Evolutionary conservation across 2,888 invertebrate genomes (phyloP), one percentile per base, ranked within the genome.

Genomic region (Netelia fuscicornis): DNA sequence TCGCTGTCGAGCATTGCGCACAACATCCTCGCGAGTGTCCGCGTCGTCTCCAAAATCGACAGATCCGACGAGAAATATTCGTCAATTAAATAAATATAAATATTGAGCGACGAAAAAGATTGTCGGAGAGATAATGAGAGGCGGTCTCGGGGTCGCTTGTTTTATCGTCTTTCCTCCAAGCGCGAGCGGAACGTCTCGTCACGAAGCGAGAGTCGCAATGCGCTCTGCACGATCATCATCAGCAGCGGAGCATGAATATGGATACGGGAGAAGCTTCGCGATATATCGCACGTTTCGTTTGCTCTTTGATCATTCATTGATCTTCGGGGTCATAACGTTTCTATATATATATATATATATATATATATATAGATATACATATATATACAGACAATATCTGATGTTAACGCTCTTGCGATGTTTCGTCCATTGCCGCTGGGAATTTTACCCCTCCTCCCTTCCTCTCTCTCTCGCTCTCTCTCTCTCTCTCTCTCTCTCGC

Each of bases 241-340:
- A 52, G 62, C 67, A 72, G 74, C 44, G 54, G 56, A 0, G 11
- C 54, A 86, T 87, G 87, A 87, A 86, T 87, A 87, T 87, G 77
- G 72, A 87, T 84, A 6, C 37, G 58, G 64, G 44, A 37, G 83
- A 86, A 83, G 82, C 76, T 78, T 25, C 62, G 72, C 86, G 85
- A 84, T 20, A 37, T 44, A 37, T 77, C 77, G 81, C 23, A 62
- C 44, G n/a, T 67, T 44, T 77, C 68, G 75, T 70, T 75, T 64
- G 77, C 56, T 79, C 79, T 78, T 87, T 90, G 91, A 92, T 92
- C 92, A 91, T 88, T 92, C 92, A 90, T 93, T 93, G 92, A 93
- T 93, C 92, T 90, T 87, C 88, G 83, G 87, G 93, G 93, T 92
- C 93, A 92, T 76, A 65, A 88, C 62, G 72, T 13, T 25, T 13